phyloP scores from a whole-genome alignment of 2,113 vertebrate species.

The Delphinus delphis region DNA sequence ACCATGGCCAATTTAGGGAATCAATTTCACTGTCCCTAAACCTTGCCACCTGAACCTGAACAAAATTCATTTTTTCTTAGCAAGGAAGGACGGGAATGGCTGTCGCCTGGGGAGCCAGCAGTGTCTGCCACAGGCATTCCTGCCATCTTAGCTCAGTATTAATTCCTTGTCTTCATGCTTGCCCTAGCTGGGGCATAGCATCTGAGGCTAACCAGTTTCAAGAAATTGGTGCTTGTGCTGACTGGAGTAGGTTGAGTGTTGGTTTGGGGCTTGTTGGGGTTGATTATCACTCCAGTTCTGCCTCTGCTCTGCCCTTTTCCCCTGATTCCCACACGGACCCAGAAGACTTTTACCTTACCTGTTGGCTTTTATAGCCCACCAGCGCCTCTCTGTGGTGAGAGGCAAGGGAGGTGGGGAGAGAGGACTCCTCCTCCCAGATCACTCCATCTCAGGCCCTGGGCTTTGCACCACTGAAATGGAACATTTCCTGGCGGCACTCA shows the following conservation, averaged over 20 bases:
- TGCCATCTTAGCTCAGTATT: not conserved
- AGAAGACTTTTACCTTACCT: not conserved
- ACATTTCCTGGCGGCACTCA: not conserved
- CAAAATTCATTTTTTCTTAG: not conserved
- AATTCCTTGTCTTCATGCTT: not conserved
- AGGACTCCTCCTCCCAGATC: not conserved
- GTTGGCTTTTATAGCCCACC: conserved; percentile 24
- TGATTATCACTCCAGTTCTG: not conserved
- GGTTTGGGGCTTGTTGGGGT: not conserved
- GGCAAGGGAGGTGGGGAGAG: not conserved
- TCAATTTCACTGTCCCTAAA: not conserved
- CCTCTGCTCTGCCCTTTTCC: not conserved
- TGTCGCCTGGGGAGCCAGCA: not conserved
- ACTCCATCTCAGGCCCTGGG: not conserved
- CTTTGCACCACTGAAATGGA: not conserved
- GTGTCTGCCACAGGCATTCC: not conserved
- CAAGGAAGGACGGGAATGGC: not conserved
- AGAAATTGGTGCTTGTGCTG: not conserved
- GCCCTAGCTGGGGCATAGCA: not conserved
- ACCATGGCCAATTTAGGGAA: not conserved
- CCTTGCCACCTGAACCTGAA: not conserved
- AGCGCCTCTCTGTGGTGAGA: conserved; percentile 41
- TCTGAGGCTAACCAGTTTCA: not conserved
- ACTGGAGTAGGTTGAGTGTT: not conserved
- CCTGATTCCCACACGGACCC: not conserved